Percentiles rank a stretch among this genome's conserved stretches.
Conservation (phyloP, 23 tunicate genomes). For the Oikopleura albicans region DNA sequence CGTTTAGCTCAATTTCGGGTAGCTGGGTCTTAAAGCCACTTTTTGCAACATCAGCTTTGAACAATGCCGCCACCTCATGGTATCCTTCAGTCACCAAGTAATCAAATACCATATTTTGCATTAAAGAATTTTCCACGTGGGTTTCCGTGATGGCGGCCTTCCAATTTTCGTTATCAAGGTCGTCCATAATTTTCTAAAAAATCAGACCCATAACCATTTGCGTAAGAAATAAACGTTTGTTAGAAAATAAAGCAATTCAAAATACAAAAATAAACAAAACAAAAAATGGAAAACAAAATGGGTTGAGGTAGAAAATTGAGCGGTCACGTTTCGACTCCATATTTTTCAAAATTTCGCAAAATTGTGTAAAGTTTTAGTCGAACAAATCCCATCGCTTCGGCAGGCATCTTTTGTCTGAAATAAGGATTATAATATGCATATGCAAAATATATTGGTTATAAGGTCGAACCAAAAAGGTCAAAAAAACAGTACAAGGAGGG, state of each 20-base stretch:
- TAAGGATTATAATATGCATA: not conserved
- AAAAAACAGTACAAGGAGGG: no score
- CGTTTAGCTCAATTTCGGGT: not conserved
- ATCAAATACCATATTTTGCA: not conserved
- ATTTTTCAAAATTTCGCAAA: not conserved
- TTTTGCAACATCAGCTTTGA: not conserved
- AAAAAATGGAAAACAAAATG: not conserved
- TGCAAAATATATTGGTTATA: no score
- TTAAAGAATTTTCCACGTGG: not conserved
- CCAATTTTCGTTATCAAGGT: not conserved
- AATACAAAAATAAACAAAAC: not conserved
- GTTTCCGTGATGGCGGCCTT: not conserved
- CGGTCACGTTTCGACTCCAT: not conserved
- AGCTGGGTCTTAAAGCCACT: not conserved
- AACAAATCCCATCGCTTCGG: not conserved
- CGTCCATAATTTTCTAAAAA: no score
- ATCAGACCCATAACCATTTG: not conserved
- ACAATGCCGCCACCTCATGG: not conserved
- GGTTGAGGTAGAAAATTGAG: not conserved
- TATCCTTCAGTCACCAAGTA: not conserved
- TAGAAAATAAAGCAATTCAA: not conserved
- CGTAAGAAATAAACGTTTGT: not conserved
- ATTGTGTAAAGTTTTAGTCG: not conserved
- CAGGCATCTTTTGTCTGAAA: not conserved
- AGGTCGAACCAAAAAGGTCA: no score